phyloP scores from a whole-genome alignment of 2,888 invertebrate genomes.

The Sphinx pinastri region DNA sequence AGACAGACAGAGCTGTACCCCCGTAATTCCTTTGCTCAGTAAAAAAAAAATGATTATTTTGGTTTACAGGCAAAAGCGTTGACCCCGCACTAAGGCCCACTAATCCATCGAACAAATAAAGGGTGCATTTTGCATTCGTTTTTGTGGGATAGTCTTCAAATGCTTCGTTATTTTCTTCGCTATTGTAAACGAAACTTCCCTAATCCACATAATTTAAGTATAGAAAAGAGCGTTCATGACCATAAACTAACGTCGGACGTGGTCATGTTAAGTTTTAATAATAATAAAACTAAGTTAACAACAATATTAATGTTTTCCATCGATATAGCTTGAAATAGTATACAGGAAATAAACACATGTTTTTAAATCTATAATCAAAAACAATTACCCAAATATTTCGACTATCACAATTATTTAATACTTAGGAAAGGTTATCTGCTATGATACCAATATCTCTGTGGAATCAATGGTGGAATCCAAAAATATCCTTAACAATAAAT shows the following conservation, averaged over 20 bases:
- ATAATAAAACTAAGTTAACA: too few relatives aligned
- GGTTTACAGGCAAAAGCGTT: conserved; percentile 35
- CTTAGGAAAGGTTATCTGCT: neutral
- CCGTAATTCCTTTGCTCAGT: neutral
- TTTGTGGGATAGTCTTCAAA: conserved; percentile 48
- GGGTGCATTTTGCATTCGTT: conserved; percentile 55
- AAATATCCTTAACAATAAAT: conserved; percentile 1
- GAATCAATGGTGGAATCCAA: neutral
- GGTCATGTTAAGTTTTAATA: too few relatives aligned
- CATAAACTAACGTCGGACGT: neutral
- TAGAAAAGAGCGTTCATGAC: neutral
- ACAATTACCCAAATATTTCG: neutral
- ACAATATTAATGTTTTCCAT: too few relatives aligned
- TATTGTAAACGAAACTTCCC: conserved; percentile 16
- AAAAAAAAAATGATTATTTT: conserved; percentile 6
- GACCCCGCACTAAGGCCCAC: conserved; percentile 49
- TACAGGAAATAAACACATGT: neutral
- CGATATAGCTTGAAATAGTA: neutral
- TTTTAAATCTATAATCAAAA: neutral
- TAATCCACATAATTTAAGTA: neutral
- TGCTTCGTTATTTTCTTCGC: conserved; percentile 27
- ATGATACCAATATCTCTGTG: neutral
- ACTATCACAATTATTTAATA: neutral
- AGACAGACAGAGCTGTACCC: neutral
- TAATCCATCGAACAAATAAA: conserved; percentile 69